phyloP scores from a whole-genome alignment of 2,888 invertebrate species.

The Drosophila mettleri region DNA sequence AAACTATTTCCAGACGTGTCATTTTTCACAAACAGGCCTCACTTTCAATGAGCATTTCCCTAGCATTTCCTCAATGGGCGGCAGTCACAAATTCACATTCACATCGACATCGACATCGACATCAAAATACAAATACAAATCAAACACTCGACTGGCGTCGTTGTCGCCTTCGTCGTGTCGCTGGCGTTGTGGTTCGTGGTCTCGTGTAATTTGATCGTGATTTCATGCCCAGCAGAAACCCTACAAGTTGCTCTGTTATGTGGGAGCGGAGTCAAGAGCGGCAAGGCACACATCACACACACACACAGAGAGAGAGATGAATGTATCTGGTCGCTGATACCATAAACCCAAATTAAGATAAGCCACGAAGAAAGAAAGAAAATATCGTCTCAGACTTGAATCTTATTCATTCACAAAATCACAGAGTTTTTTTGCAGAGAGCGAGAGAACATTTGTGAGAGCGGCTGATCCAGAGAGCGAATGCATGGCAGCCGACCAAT shows the following conservation, averaged over 20 bases:
- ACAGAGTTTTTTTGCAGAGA: constrained; percentile 2
- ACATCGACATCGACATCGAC: constrained; percentile 9
- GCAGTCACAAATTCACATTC: constrained; percentile 25
- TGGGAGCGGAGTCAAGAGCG: constrained; percentile 45
- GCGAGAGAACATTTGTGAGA: not conserved
- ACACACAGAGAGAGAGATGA: constrained; percentile 26
- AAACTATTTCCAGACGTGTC: constrained; percentile 65
- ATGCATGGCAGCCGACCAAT: constrained; percentile 61
- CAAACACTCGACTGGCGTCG: constrained; percentile 60
- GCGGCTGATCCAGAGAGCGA: constrained; percentile 8
- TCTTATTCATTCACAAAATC: constrained; percentile 71
- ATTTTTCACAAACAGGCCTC: constrained; percentile 71
- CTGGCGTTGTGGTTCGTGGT: constrained; percentile 53
- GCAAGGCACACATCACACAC: constrained; percentile 10
- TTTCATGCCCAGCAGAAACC: constrained; percentile 70
- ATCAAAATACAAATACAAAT: constrained; percentile 29
- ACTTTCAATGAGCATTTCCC: constrained; percentile 69
- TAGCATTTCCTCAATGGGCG: constrained; percentile 69
- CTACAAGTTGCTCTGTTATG: constrained; percentile 54
- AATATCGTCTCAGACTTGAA: constrained; percentile 33
- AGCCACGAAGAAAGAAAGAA: constrained; percentile 57
- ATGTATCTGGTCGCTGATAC: constrained; percentile 60
- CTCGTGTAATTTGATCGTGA: constrained; percentile 69
- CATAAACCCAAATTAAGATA: constrained; percentile 76
- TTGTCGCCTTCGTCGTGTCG: constrained; percentile 5